Conservation (phyloP, 1,140 invertebrate genomes). For the Planococcus citri region DNA sequence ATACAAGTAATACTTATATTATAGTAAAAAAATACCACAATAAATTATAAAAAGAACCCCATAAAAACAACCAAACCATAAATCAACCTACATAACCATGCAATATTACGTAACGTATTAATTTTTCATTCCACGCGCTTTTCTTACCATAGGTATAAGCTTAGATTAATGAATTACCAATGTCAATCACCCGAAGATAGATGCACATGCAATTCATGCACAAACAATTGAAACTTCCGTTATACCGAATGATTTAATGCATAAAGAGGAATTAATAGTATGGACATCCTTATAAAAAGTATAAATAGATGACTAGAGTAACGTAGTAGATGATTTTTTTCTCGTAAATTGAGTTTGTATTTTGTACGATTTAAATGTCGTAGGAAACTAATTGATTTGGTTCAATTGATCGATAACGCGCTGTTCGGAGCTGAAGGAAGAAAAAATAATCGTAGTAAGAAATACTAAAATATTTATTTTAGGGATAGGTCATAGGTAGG, state of each 20-base stretch:
- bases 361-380: too few relatives aligned
- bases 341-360: too few relatives aligned
- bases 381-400: background rate
- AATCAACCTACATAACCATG: background rate
- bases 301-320: too few relatives aligned
- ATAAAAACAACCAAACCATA: background rate
- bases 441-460: background rate
- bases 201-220: background rate
- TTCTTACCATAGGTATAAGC: background rate
- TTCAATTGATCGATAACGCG: background rate
- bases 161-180: background rate
- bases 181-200: background rate
- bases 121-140: background rate
- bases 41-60: background rate
- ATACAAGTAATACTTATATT: too few relatives aligned
- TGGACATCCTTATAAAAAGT: too few relatives aligned
- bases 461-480: too few relatives aligned
- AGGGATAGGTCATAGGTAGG: too few relatives aligned
- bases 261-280: too few relatives aligned
- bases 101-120: background rate
- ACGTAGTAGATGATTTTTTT: too few relatives aligned
- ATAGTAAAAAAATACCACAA: too few relatives aligned
- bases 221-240: too few relatives aligned
- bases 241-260: too few relatives aligned
- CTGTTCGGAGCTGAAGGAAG: background rate